These are phyloP conservation scores for Synaphobranchus kaupii DNA, from an alignment of 2,797 vertebrate species.

Conservation along the genomic window DNA sequence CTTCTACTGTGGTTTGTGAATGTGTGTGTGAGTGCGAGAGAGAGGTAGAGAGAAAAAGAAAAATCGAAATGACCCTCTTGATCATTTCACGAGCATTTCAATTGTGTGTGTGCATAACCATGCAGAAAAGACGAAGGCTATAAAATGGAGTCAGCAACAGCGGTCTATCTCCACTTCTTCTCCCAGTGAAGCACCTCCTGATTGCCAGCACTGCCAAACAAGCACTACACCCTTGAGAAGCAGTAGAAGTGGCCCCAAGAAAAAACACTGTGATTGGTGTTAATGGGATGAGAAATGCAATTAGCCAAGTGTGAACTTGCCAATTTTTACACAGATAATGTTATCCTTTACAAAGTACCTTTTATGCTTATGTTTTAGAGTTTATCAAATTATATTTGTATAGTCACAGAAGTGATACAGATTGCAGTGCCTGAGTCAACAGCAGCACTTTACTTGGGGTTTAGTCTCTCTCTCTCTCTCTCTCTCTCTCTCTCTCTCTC, in stretches of 20 bases:
- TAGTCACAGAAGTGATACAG: not conserved
- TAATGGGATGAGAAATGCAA: not conserved
- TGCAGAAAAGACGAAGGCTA: not conserved
- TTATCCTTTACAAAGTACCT: not conserved
- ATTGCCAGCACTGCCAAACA: not conserved
- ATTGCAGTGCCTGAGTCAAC: not conserved
- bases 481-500: not conserved
- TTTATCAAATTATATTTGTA: not conserved
- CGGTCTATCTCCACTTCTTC: not conserved
- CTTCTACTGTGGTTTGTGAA: not conserved
- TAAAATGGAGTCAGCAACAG: not conserved
- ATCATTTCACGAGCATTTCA: not conserved
- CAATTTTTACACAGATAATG: not conserved
- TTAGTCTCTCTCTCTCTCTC: not conserved
- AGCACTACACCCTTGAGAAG: not conserved
- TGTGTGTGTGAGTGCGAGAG: not conserved
- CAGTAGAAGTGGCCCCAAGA: not conserved
- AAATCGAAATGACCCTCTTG: not conserved
- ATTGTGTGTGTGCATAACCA: not conserved
- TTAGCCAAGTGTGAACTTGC: not conserved
- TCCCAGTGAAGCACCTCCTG: not conserved
- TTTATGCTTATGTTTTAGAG: not conserved
- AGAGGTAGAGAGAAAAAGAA: not conserved
- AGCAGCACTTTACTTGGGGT: not conserved
- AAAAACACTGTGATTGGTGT: not conserved